These are phyloP conservation scores for Anarrhichthys ocellatus DNA, from an alignment of 2,113 vertebrate genomes.

Conservation along the genomic window DNA sequence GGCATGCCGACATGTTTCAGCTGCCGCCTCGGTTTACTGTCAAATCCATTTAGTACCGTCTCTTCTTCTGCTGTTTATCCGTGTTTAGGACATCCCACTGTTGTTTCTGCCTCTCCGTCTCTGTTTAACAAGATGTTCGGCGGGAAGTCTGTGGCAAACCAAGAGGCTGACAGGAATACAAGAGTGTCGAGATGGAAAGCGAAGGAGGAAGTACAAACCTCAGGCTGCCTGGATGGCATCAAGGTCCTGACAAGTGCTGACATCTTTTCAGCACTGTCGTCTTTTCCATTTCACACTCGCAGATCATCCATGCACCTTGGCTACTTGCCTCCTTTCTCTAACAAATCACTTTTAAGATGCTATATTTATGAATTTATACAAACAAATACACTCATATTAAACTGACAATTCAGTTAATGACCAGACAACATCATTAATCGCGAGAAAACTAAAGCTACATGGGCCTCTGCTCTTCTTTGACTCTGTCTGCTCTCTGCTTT, in stretches of 20 bases:
- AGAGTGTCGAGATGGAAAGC: neutral
- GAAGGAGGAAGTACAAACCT: slow-evolving; percentile 21
- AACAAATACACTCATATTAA: neutral
- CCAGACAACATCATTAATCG: neutral
- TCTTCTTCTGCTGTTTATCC: slow-evolving; percentile 3
- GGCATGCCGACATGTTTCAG: slow-evolving; percentile 41
- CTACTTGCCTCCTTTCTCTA: neutral
- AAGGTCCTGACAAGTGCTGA: slow-evolving; percentile 35
- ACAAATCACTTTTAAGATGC: neutral
- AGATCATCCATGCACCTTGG: neutral
- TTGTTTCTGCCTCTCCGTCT: neutral
- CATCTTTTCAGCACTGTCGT: slow-evolving; percentile 8
- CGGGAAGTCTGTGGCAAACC: slow-evolving; percentile 26
- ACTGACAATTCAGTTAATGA: neutral
- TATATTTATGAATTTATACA: neutral
- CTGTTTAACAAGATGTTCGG: slow-evolving; percentile 9
- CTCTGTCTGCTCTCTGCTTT: neutral
- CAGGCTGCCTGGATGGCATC: slow-evolving; percentile 14
- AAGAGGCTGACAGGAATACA: slow-evolving; percentile 41
- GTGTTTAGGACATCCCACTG: slow-evolving; percentile 21
- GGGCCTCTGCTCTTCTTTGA: neutral
- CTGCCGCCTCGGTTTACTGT: slow-evolving; percentile 26
- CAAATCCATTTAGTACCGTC: slow-evolving; percentile 17
- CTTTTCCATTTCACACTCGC: slow-evolving; percentile 22
- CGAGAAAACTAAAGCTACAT: neutral